Evolutionary conservation across 2,888 invertebrate genomes (phyloP).

Genomic region (Achlya flavicornis): DNA sequence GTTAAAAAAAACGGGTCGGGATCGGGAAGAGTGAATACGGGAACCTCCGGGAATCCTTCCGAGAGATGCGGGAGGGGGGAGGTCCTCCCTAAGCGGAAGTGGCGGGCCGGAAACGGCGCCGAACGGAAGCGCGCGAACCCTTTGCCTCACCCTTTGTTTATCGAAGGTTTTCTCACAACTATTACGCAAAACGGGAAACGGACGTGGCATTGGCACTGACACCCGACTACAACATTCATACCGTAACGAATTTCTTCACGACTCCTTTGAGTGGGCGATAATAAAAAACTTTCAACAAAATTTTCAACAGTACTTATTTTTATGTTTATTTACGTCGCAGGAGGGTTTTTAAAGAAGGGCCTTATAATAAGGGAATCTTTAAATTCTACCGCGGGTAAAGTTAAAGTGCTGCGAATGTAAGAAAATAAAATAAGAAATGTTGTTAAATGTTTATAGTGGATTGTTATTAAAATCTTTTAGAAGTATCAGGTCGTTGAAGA

Average conservation of each 20-base stretch:
- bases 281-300: conserved; percentile 32
- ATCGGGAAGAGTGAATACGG: conserved; percentile 26
- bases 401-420: conserved; percentile 6
- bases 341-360: conserved; percentile 19
- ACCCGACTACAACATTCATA: conserved; percentile 23
- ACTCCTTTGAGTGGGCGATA: conserved; percentile 16
- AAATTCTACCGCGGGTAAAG: background rate
- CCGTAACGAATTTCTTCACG: conserved; percentile 11
- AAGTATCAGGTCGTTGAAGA: background rate
- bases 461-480: background rate
- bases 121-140: conserved; percentile 73
- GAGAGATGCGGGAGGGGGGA: conserved; percentile 29
- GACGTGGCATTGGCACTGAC: conserved; percentile 42
- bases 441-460: conserved; percentile 2
- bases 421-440: background rate
- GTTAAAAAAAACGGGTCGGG: conserved; percentile 41
- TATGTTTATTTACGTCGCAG: conserved; percentile 5
- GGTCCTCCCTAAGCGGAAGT: conserved; percentile 38
- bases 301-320: conserved; percentile 20
- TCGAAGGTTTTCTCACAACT: conserved; percentile 56
- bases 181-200: conserved; percentile 52
- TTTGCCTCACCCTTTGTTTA: conserved; percentile 75
- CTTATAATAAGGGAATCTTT: conserved; percentile 21
- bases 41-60: conserved; percentile 42
- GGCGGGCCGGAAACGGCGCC: conserved; percentile 69